phyloP scores from a whole-genome alignment of 1,140 invertebrate genomes.

The Micrasema longulum region DNA sequence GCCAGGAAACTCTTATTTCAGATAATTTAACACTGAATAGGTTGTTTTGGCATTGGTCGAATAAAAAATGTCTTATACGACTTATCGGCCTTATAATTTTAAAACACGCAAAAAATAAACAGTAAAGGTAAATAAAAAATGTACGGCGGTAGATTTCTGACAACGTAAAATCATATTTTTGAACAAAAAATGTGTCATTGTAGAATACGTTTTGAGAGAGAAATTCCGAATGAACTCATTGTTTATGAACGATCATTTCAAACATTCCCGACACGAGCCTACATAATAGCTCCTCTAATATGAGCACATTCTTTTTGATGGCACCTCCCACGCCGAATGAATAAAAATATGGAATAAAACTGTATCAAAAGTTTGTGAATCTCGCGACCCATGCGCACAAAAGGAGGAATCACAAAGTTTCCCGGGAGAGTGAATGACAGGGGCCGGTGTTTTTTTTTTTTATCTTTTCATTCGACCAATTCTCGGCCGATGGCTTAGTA shows the following conservation, averaged over 20 bases:
- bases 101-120: no score
- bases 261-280: conserved; percentile 26
- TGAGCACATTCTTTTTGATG: conserved; percentile 25
- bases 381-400: conserved; percentile 1
- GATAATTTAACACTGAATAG: no score
- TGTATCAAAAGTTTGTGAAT: conserved; percentile 21
- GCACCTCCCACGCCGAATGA: conserved; percentile 22
- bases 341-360: conserved; percentile 24
- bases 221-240: conserved; percentile 12
- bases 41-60: no score
- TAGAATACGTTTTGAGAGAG: neutral
- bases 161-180: neutral
- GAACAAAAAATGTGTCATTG: no score
- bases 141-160: no score
- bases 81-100: no score
- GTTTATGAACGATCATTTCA: conserved; percentile 32
- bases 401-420: conserved; percentile 17
- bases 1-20: no score
- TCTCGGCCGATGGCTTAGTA: neutral
- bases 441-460: conserved; percentile 23
- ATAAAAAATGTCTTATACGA: no score
- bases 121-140: no score
- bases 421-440: conserved; percentile 10
- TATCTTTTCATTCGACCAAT: conserved; percentile 9
- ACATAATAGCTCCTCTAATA: conserved; percentile 20